Evolutionary conservation across 2,113 vertebrate species (phyloP).

Genomic region (Eubucco bourcierii): DNA sequence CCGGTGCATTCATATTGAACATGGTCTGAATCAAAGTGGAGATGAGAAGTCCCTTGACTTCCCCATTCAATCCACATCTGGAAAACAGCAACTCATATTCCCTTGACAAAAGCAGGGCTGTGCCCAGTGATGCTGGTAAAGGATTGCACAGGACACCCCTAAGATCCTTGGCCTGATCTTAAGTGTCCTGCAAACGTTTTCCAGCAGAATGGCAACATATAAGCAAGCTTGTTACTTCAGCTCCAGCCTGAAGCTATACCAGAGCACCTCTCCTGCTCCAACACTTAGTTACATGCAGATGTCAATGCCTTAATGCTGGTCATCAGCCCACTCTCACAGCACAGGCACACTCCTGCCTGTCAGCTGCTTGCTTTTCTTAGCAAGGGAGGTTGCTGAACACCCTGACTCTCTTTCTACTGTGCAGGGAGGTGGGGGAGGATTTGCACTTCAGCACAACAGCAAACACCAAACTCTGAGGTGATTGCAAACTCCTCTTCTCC

Average conservation of each 20-base stretch:
- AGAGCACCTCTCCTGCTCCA: background rate
- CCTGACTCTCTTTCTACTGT: background rate
- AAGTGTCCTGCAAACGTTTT: background rate
- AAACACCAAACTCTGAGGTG: background rate
- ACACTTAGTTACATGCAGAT: background rate
- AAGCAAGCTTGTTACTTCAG: background rate
- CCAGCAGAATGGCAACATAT: background rate
- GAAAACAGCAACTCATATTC: background rate
- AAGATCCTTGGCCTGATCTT: background rate
- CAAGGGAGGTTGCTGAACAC: constrained; percentile 24
- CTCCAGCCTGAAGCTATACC: background rate
- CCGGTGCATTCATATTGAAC: background rate
- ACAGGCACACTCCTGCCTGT: constrained; percentile 2
- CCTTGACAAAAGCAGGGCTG: background rate
- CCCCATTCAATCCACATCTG: background rate
- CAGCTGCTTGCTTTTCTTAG: constrained; percentile 42
- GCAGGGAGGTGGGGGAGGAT: background rate
- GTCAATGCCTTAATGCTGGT: background rate
- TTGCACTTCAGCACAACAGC: background rate
- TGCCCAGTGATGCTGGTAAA: background rate
- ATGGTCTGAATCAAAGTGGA: background rate
- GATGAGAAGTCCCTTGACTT: background rate
- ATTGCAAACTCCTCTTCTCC: background rate
- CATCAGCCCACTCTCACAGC: constrained; percentile 23
- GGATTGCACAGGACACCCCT: background rate